A percentile compares a stretch with the other conserved stretches of the same genome.
phyloP scores from a whole-genome alignment of 2,888 invertebrate genomes.

The Trissoscelio sp. region DNA sequence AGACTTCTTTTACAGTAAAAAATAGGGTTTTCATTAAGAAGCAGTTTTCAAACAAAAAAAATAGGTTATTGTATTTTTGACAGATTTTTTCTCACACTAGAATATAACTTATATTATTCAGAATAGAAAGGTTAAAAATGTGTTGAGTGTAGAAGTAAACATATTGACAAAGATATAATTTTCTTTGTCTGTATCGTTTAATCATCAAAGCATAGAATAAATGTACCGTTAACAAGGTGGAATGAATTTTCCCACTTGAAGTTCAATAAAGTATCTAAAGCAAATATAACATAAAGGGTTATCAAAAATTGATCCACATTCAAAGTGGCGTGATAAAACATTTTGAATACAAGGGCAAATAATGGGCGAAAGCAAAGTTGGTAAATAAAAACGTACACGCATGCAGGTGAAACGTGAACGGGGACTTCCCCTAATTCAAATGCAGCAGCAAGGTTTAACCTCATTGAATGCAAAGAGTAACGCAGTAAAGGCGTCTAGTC shows the following conservation, averaged over 20 bases:
- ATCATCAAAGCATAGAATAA: background rate
- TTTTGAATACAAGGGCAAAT: conserved; percentile 53
- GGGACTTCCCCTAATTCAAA: conserved; percentile 60
- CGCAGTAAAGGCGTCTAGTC: conserved; percentile 60
- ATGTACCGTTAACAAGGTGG: background rate
- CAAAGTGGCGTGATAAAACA: conserved; percentile 52
- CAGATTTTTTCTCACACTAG: background rate
- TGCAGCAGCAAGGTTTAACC: conserved; percentile 66
- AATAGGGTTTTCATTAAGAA: background rate
- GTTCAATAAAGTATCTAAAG: background rate
- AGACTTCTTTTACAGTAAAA: background rate
- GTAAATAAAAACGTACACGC: conserved; percentile 47
- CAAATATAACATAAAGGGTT: background rate
- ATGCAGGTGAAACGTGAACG: background rate
- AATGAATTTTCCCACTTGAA: background rate
- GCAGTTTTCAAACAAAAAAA: background rate
- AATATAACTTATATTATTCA: too few species aligned
- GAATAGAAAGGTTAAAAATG: too few species aligned
- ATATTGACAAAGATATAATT: too few species aligned
- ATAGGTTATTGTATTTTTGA: background rate
- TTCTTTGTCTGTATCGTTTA: too few species aligned
- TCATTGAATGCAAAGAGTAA: conserved; percentile 69
- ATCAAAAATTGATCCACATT: conserved; percentile 18
- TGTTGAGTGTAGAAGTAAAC: too few species aligned
- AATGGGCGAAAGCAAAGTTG: conserved; percentile 55